Conservation (phyloP, 2,113 vertebrate species). For the Sorex araneus region DNA sequence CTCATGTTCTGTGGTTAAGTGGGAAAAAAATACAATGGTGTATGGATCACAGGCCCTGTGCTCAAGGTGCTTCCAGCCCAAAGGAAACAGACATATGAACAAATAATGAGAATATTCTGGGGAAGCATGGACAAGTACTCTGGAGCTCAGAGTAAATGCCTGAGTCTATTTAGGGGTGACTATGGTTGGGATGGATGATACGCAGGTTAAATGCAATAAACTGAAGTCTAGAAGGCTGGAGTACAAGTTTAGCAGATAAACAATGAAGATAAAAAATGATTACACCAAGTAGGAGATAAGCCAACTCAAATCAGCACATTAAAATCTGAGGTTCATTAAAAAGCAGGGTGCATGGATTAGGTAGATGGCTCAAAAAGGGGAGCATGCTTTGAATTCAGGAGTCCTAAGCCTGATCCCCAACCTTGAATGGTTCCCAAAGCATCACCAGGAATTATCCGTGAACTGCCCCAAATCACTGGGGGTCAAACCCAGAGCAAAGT, state of each 20-base stretch:
- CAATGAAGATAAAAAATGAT: background rate
- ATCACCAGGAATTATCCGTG: too few relatives aligned
- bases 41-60: background rate
- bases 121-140: background rate
- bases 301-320: background rate
- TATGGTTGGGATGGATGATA: background rate
- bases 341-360: background rate
- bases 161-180: background rate
- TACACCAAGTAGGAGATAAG: background rate
- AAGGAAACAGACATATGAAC: background rate
- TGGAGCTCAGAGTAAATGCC: background rate
- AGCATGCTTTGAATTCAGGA: background rate
- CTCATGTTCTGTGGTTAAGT: background rate
- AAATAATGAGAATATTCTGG: background rate
- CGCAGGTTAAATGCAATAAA: background rate
- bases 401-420: too few relatives aligned
- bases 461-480: too few relatives aligned
- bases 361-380: background rate
- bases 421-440: too few relatives aligned
- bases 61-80: background rate
- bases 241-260: conserved; percentile 1
- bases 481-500: too few relatives aligned
- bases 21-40: conserved; percentile 22
- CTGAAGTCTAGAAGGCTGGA: background rate
- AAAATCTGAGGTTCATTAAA: background rate